Percentiles rank a stretch among this genome's conserved stretches.
Evolutionary conservation across 2,888 invertebrate species (phyloP).

Genomic region (Acanthococcus lagerstroemiae): DNA sequence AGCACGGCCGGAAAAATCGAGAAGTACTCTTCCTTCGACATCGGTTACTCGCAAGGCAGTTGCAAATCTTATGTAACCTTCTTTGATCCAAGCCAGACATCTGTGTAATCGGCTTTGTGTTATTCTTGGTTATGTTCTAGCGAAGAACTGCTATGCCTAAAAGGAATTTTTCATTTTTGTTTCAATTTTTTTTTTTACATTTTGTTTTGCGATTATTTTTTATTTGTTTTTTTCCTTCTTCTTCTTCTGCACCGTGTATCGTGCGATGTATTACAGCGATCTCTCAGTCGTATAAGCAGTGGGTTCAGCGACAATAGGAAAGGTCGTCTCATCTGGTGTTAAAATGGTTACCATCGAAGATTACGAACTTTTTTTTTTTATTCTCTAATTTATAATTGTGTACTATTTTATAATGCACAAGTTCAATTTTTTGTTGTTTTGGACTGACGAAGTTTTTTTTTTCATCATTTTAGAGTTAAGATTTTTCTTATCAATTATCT

Average conservation of each 20-base stretch:
- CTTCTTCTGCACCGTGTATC: background rate
- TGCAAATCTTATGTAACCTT: too few species aligned
- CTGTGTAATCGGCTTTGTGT: too few species aligned
- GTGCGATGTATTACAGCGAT: conserved; percentile 12
- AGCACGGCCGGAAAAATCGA: too few species aligned
- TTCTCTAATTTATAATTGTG: background rate
- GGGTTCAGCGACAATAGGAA: conserved; percentile 11
- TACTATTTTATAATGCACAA: background rate
- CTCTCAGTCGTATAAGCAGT: conserved; percentile 16
- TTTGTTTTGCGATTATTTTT: conserved; percentile 5
- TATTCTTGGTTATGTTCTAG: too few species aligned
- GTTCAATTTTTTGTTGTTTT: background rate
- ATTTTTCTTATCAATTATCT: too few species aligned
- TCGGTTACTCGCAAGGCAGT: too few species aligned
- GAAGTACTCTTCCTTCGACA: too few species aligned
- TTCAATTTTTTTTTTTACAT: conserved; percentile 5
- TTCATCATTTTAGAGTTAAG: background rate
- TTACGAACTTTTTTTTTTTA: background rate
- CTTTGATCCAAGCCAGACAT: too few species aligned
- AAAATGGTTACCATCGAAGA: conserved; percentile 15
- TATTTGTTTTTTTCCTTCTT: conserved; percentile 7
- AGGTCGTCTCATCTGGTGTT: background rate
- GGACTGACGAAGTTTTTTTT: background rate
- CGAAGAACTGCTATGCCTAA: too few species aligned
- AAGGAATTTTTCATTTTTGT: too few species aligned